These are phyloP conservation scores for Halictus quadricinctus DNA, from an alignment of 2,888 invertebrate genomes.

Conservation along the genomic window DNA sequence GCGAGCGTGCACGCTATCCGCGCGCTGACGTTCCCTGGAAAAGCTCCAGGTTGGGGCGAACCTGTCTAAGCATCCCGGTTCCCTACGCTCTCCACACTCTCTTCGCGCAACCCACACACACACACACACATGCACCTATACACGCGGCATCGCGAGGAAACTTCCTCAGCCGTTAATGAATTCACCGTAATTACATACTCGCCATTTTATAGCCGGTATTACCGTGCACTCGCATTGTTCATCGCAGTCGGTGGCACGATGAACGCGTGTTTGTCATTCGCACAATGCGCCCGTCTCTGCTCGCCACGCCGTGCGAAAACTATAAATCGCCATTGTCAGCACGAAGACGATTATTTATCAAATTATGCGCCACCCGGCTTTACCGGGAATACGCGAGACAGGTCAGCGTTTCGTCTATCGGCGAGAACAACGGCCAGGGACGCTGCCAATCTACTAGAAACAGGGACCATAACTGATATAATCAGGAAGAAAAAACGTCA, in stretches of 20 bases:
- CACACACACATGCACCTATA: neutral
- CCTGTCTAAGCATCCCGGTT: constrained; percentile 24
- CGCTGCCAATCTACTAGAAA: neutral
- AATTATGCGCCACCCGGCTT: neutral
- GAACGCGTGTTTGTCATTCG: constrained; percentile 40
- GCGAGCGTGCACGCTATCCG: neutral
- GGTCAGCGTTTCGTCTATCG: neutral
- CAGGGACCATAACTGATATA: too few relatives aligned
- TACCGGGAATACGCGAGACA: neutral
- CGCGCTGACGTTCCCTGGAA: constrained; percentile 26
- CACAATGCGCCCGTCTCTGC: constrained; percentile 36
- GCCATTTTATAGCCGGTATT: constrained; percentile 44
- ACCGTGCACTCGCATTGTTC: constrained; percentile 36
- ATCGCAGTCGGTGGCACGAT: constrained; percentile 1
- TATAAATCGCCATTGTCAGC: constrained; percentile 46
- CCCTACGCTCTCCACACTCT: neutral
- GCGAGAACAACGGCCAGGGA: too few relatives aligned
- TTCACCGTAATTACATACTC: constrained; percentile 47
- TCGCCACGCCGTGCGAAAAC: constrained; percentile 32
- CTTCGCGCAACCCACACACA: neutral
- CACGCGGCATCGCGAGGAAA: constrained; percentile 37
- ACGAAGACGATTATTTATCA: constrained; percentile 30
- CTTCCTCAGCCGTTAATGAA: constrained; percentile 43
- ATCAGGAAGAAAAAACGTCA: too few relatives aligned
- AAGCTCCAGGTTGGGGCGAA: constrained; percentile 28